These are phyloP conservation scores for Drosophila phalerata DNA, from an alignment of 2,888 invertebrate species.

Conservation along the genomic window DNA sequence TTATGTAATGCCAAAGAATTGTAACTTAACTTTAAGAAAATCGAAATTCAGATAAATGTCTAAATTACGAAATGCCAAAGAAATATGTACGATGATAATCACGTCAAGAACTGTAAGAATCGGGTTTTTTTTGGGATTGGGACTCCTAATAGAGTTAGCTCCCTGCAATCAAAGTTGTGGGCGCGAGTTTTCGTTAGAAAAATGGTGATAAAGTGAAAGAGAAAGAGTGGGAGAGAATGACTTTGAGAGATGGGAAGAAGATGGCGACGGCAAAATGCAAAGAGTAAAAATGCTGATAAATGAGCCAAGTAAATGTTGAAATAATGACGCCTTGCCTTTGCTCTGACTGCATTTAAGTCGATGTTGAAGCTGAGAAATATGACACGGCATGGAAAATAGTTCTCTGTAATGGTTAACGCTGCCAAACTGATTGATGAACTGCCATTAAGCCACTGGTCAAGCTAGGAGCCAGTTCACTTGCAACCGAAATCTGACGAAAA, in stretches of 20 bases:
- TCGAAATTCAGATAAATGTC: conserved; percentile 54
- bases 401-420: conserved; percentile 62
- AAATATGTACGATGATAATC: conserved; percentile 31
- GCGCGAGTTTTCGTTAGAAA: conserved; percentile 39
- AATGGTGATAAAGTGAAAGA: conserved; percentile 19
- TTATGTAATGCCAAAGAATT: not conserved
- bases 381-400: conserved; percentile 64
- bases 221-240: not conserved
- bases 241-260: conserved; percentile 7
- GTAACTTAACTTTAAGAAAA: not conserved
- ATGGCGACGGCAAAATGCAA: conserved; percentile 51
- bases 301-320: conserved; percentile 76
- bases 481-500: conserved; percentile 35
- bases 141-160: conserved; percentile 32
- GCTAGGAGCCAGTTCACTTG: conserved; percentile 33
- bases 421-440: conserved; percentile 77
- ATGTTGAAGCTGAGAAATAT: conserved; percentile 64
- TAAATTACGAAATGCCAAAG: conserved; percentile 54
- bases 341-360: conserved; percentile 52
- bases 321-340: conserved; percentile 61
- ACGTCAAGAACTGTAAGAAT: conserved; percentile 38
- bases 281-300: conserved; percentile 73
- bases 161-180: conserved; percentile 59
- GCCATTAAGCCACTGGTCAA: conserved; percentile 67
- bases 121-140: not conserved